phyloP scores from a whole-genome alignment of 1,140 invertebrate genomes.

The Zophobas morio region DNA sequence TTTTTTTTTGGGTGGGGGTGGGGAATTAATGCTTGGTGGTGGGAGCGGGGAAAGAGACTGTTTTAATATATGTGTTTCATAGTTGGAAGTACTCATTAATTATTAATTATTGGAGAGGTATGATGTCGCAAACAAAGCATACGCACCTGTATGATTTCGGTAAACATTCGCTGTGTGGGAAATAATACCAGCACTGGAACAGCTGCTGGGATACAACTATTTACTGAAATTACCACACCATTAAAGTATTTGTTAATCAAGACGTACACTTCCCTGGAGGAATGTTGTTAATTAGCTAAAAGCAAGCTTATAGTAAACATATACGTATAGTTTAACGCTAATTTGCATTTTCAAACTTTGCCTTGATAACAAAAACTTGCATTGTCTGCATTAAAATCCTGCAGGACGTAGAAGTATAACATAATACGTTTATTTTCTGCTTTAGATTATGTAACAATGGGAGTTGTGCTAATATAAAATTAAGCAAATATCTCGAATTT shows the following conservation, averaged over 20 bases:
- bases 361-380: too few relatives aligned
- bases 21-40: background rate
- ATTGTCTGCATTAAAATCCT: too few relatives aligned
- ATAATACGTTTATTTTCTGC: too few relatives aligned
- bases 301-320: too few relatives aligned
- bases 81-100: conserved; percentile 15
- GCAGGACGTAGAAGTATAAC: too few relatives aligned
- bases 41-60: too few relatives aligned
- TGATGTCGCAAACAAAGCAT: conserved; percentile 1
- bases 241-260: conserved; percentile 9
- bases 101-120: background rate
- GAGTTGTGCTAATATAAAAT: too few relatives aligned
- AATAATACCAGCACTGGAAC: conserved; percentile 6
- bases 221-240: conserved; percentile 19
- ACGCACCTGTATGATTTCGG: conserved; percentile 23
- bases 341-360: too few relatives aligned
- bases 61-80: background rate
- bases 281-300: background rate
- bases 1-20: background rate
- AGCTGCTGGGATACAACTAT: background rate
- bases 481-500: too few relatives aligned
- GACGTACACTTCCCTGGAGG: background rate
- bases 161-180: conserved; percentile 24
- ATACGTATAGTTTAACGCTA: too few relatives aligned
- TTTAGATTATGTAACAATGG: too few relatives aligned